These are phyloP conservation scores for Ormyrus pomaceus DNA, from an alignment of 2,888 invertebrate genomes.

Conservation along the genomic window DNA sequence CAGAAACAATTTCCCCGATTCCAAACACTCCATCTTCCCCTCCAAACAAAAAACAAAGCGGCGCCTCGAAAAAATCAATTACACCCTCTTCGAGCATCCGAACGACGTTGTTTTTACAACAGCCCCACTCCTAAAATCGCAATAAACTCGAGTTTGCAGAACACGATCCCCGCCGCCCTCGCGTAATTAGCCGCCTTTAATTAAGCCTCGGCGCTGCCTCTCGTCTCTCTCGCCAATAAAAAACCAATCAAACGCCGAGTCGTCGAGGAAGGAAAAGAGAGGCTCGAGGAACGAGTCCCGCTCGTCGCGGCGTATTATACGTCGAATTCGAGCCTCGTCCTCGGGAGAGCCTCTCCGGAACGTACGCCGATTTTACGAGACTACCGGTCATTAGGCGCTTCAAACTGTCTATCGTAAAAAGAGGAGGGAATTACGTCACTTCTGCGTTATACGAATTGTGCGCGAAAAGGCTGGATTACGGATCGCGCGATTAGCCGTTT, in stretches of 20 bases:
- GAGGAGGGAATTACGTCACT: constrained; percentile 32
- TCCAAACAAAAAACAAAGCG: too few relatives aligned
- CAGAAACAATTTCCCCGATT: too few relatives aligned
- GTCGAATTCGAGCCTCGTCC: background rate
- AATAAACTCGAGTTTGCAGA: background rate
- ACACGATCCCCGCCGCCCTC: background rate
- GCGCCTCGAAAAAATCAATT: too few relatives aligned
- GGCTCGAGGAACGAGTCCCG: background rate
- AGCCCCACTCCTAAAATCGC: background rate
- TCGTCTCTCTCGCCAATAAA: background rate
- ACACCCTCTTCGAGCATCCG: too few relatives aligned
- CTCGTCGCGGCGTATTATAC: background rate
- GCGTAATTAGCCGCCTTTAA: background rate
- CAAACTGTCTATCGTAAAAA: constrained; percentile 10
- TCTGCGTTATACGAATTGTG: constrained; percentile 6
- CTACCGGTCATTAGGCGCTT: constrained; percentile 19
- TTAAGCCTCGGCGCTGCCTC: background rate
- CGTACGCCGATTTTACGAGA: constrained; percentile 34
- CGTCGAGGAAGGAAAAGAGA: background rate
- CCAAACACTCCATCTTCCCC: too few relatives aligned
- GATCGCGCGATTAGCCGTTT: constrained; percentile 23
- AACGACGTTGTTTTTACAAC: too few relatives aligned
- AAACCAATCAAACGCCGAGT: background rate
- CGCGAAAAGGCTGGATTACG: background rate
- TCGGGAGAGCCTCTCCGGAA: constrained; percentile 1